A percentile compares a stretch with the other conserved stretches of the same genome.
phyloP scores from a whole-genome alignment of 2,113 vertebrate genomes.

The Paratilapia polleni region DNA sequence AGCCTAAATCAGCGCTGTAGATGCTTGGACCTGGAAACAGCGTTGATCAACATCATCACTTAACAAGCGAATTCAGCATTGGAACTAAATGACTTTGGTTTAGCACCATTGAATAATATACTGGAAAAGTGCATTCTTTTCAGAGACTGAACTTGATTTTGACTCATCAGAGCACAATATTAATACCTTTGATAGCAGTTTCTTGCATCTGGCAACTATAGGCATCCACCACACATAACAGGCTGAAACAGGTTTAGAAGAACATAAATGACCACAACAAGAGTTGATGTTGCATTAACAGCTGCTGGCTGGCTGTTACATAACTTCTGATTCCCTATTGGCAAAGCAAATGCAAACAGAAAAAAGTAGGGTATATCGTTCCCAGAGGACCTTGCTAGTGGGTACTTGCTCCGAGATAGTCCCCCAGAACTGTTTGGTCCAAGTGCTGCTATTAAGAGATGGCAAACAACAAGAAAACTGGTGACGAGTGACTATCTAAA shows the following conservation, averaged over 20 bases:
- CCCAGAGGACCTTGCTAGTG: background rate
- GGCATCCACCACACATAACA: background rate
- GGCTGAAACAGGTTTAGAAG: background rate
- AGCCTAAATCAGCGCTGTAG: too few relatives aligned
- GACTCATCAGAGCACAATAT: background rate
- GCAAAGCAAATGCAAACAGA: background rate
- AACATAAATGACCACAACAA: background rate
- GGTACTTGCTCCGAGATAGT: background rate
- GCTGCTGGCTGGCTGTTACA: slow-evolving; percentile 2
- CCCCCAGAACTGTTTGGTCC: background rate
- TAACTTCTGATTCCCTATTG: background rate
- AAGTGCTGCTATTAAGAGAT: background rate
- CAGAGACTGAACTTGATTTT: background rate
- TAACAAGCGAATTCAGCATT: too few relatives aligned
- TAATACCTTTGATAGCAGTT: background rate
- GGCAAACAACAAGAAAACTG: background rate
- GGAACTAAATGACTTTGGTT: background rate
- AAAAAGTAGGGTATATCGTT: background rate
- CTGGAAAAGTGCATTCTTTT: background rate
- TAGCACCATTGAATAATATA: background rate
- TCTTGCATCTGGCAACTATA: background rate
- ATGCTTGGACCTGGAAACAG: too few relatives aligned
- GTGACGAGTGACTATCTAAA: slow-evolving; percentile 2
- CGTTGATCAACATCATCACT: too few relatives aligned
- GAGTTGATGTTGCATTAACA: background rate